Evolutionary conservation across 92 coral and sea anemone species (phyloP), one percentile per base, ranked within the genome.

Genomic region (Umimayanthus kanabou): DNA sequence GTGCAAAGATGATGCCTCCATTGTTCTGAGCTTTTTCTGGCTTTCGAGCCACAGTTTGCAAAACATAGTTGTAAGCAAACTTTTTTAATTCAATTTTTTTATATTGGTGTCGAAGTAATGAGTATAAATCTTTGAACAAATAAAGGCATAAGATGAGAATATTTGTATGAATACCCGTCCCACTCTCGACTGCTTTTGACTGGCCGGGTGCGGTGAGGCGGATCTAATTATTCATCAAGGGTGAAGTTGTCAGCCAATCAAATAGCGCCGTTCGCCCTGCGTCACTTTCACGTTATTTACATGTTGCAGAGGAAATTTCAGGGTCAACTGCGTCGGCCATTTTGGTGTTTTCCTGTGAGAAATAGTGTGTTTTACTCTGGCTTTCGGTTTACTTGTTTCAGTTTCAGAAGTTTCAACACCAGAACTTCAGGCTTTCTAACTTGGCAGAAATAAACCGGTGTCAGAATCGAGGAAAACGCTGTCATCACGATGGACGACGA

Each of bases 201-300:
- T 80, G 64, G 29, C 78, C 87, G 87, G 87, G 77, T 83, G 87
- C 87, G 87, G 67, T 70, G 76, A 47, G 55, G 87, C 87, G 78
- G 57, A 83, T 69, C 84, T 80, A 83, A 83, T 83, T 83, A 81
- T 42, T 80, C 85, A 80, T 18, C 18, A 5, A 9, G 70, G 28
- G 22, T 29, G 4, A 49, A 39, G 13, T 30, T 49, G 4, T 1
- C 15, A 83, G 25, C 87, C 87, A 83, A 83, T 83, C 87, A 83
- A 7, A 70, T 40, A 18, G 8, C 77, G 77, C n/a, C 10, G 39
- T 72, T 70, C 22, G 26, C 30, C 13, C 29, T 83, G 78, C 87
- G 87, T 83, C 87, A 83, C 86, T 64, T 82, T 53, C 20, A 16
- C 78, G 42, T 42, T 83, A 83, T 83, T 83, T 83, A 83, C 87